phyloP scores from a whole-genome alignment of 2,888 invertebrate species.

The Stenolophus ochropezus region DNA sequence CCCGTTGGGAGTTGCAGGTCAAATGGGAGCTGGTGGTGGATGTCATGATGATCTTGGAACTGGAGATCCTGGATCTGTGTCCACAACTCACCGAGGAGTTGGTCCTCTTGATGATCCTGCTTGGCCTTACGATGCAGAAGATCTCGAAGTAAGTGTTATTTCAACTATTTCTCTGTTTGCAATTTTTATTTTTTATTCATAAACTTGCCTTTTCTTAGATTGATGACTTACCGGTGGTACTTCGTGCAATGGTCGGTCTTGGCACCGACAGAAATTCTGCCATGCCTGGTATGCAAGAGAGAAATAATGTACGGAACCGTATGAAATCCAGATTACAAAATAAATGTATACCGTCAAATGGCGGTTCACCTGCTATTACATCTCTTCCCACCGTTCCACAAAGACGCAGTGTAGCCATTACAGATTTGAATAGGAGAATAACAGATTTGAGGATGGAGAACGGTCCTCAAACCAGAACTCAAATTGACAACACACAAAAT shows the following conservation, averaged over 20 bases:
- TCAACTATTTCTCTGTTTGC: neutral
- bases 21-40: slow-evolving; percentile 67
- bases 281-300: slow-evolving; percentile 68
- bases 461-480: slow-evolving; percentile 69
- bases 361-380: slow-evolving; percentile 67
- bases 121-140: slow-evolving; percentile 77
- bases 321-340: slow-evolving; percentile 78
- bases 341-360: slow-evolving; percentile 69
- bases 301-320: slow-evolving; percentile 73
- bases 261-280: slow-evolving; percentile 67
- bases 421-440: slow-evolving; percentile 82
- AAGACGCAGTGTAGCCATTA: slow-evolving; percentile 75
- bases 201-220: slow-evolving; percentile 71
- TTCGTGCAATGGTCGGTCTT: slow-evolving; percentile 88
- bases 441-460: slow-evolving; percentile 83
- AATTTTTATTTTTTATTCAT: neutral
- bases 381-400: slow-evolving; percentile 73
- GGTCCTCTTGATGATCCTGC: slow-evolving; percentile 73
- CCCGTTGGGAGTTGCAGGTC: slow-evolving; percentile 75
- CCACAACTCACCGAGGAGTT: slow-evolving; percentile 66
- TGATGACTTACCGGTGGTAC: slow-evolving; percentile 84
- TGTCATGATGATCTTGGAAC: slow-evolving; percentile 69
- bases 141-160: slow-evolving; percentile 71
- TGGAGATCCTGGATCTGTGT: slow-evolving; percentile 65
- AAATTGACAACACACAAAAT: slow-evolving; percentile 75